Evolutionary conservation across 2,888 invertebrate genomes (phyloP).

Genomic region (Crocallis elinguaria): DNA sequence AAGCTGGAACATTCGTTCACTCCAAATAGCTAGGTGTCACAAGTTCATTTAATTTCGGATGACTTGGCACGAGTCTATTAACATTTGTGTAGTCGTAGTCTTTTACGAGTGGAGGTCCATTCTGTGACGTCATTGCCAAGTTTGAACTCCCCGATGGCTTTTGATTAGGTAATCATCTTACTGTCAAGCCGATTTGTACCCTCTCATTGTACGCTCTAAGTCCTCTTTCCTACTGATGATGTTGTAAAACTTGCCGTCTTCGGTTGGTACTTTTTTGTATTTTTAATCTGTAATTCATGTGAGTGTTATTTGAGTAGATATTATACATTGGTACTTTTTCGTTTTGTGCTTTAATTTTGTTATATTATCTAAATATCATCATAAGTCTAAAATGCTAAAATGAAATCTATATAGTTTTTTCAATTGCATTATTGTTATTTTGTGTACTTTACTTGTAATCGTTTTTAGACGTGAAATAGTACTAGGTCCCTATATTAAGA

Average conservation of each 20-base stretch:
- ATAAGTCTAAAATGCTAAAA: no score
- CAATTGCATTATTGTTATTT: no score
- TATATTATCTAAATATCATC: no score
- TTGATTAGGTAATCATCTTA: conserved; percentile 30
- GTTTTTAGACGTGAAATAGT: no score
- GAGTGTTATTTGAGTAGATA: no score
- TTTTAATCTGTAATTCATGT: not conserved
- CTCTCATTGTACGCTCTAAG: conserved; percentile 14
- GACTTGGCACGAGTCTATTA: conserved; percentile 30
- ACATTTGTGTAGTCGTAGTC: conserved; percentile 23
- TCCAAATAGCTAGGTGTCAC: conserved; percentile 26
- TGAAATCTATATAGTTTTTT: no score
- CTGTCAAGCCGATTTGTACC: conserved; percentile 28
- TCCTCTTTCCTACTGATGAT: conserved; percentile 1
- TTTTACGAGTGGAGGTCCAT: conserved; percentile 10
- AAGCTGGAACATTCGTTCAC: not conserved
- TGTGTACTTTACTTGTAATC: no score
- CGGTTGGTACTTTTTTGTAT: not conserved
- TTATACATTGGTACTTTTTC: no score
- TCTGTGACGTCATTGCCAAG: conserved; percentile 20
- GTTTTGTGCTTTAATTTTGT: no score
- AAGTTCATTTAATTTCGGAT: conserved; percentile 31
- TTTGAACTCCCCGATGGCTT: conserved; percentile 29
- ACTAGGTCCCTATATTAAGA: no score
- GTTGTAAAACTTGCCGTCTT: conserved; percentile 9